Percentiles rank a stretch among this genome's conserved stretches.
phyloP scores from a whole-genome alignment of 2,113 vertebrate genomes.

The Morone saxatilis region DNA sequence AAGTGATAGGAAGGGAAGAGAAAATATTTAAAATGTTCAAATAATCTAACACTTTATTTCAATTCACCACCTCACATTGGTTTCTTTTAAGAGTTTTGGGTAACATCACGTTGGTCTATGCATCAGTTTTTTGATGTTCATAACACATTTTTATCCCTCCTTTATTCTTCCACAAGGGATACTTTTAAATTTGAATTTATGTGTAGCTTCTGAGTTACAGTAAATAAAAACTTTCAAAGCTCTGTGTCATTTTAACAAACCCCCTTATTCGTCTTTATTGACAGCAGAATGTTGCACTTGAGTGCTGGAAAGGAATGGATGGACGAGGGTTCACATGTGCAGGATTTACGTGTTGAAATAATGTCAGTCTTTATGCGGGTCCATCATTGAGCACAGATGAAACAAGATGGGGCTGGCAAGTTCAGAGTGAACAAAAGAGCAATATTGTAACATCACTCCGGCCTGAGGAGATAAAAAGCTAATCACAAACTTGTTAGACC shows the following conservation, averaged over 20 bases:
- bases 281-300: background rate
- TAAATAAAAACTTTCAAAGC: no score
- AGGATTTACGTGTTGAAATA: slow-evolving; percentile 4
- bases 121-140: no score
- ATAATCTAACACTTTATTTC: background rate
- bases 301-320: background rate
- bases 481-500: slow-evolving; percentile 42
- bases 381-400: slow-evolving; percentile 13
- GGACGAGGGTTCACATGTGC: slow-evolving; percentile 1
- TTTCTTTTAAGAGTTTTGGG: background rate
- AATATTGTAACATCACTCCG: slow-evolving; percentile 14
- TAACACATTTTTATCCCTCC: no score
- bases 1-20: background rate
- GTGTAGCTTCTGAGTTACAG: background rate
- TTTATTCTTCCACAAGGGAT: no score
- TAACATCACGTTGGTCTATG: background rate
- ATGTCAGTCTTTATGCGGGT: slow-evolving; percentile 4
- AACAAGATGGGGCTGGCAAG: background rate
- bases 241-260: background rate
- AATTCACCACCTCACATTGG: background rate
- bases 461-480: slow-evolving; percentile 27
- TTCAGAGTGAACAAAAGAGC: slow-evolving; percentile 25
- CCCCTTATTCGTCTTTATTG: background rate
- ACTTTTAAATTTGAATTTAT: background rate
- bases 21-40: slow-evolving; percentile 2